These are phyloP conservation scores for Empidonax traillii DNA, from an alignment of 2,113 vertebrate genomes.

Conservation along the genomic window DNA sequence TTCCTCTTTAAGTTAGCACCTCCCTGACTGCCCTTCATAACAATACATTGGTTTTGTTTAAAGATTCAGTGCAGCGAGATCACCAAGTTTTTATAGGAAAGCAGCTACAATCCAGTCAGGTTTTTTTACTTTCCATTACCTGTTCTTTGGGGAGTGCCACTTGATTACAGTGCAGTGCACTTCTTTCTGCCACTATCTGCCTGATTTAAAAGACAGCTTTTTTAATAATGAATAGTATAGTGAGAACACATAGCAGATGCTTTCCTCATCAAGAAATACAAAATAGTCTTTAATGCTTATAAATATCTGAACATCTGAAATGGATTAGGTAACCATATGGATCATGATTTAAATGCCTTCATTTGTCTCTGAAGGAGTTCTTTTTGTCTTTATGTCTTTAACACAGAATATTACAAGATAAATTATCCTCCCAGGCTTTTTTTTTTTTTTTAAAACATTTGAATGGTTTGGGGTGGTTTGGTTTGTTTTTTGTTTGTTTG, in stretches of 20 bases:
- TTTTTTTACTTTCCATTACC: background rate
- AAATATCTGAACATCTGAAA: background rate
- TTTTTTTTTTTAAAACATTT: background rate
- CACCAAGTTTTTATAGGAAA: background rate
- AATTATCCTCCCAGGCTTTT: background rate
- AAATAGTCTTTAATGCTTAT: background rate
- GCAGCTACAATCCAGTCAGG: background rate
- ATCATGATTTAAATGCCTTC: background rate
- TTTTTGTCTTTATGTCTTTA: background rate
- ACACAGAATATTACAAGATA: background rate
- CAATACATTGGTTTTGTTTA: background rate
- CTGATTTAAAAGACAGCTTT: background rate
- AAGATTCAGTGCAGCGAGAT: background rate
- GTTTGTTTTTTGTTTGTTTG: background rate
- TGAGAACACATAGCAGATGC: background rate
- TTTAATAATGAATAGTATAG: background rate
- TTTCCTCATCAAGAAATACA: background rate
- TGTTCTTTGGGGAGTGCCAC: background rate
- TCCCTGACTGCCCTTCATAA: rapidly evolving
- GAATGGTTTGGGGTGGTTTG: background rate
- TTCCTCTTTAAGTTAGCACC: background rate
- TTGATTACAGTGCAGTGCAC: background rate
- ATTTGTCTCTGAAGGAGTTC: background rate
- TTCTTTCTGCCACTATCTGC: background rate
- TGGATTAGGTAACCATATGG: background rate